Percentiles rank a stretch among this genome's conserved stretches.
phyloP scores from a whole-genome alignment of 2,797 vertebrate species.

The Bovichtus diacanthus region DNA sequence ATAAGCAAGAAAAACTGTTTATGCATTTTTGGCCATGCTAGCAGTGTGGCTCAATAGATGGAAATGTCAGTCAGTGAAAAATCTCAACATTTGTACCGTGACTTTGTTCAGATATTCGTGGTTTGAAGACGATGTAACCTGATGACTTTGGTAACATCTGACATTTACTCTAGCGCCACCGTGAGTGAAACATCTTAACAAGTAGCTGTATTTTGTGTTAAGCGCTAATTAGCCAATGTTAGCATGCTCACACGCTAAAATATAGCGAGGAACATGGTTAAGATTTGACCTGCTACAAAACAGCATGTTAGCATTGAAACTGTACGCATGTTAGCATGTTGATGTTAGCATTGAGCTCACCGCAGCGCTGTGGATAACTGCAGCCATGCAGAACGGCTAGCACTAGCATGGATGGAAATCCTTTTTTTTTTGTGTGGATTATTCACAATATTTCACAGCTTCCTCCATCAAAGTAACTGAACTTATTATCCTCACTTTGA shows the following conservation, averaged over 20 bases:
- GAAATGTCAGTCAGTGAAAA: not conserved
- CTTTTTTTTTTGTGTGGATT: not conserved
- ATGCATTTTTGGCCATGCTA: not conserved
- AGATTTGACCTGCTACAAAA: not conserved
- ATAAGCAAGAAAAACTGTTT: not conserved
- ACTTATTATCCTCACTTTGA: not conserved
- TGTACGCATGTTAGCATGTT: not conserved
- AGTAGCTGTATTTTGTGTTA: not conserved
- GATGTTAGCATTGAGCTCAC: not conserved
- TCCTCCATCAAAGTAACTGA: not conserved
- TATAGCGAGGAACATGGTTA: not conserved
- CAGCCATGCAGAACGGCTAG: not conserved
- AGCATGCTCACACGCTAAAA: not conserved
- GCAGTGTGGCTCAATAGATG: not conserved
- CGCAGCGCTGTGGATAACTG: not conserved
- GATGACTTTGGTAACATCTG: not conserved
- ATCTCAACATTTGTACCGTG: not conserved
- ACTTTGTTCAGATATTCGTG: not conserved
- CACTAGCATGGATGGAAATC: not conserved
- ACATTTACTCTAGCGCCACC: not conserved
- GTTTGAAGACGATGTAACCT: not conserved
- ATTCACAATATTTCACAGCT: not conserved
- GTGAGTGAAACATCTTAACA: not conserved
- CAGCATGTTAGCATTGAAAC: not conserved
- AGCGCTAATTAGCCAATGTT: not conserved